These are phyloP conservation scores for Leptobrachium ailaonicum DNA, from an alignment of 2,113 vertebrate species.

Conservation along the genomic window DNA sequence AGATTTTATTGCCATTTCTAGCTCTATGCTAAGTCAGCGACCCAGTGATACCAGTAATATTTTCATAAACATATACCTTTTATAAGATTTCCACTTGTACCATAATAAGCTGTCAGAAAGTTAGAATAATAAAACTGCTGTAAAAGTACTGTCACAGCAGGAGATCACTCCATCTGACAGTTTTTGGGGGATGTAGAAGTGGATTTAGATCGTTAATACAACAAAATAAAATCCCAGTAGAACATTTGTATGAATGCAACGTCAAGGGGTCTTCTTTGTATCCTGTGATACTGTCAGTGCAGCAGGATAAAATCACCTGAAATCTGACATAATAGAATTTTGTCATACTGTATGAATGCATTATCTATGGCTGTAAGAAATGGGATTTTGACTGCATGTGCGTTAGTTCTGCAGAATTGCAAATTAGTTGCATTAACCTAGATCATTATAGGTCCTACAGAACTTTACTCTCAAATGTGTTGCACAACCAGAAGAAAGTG, in stretches of 20 bases:
- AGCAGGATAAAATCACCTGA: not conserved
- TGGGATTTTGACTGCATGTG: not conserved
- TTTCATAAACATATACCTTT: conserved; percentile 62
- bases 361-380: not conserved
- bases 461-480: no score
- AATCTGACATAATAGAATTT: conserved; percentile 4
- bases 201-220: conserved; percentile 27
- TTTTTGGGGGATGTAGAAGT: conserved; percentile 42
- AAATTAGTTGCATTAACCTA: no score
- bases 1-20: not conserved
- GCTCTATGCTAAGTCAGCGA: conserved; percentile 47
- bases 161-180: conserved; percentile 49
- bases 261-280: conserved; percentile 17
- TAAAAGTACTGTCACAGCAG: conserved; percentile 55
- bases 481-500: no score
- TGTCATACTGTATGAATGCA: not conserved
- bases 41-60: conserved; percentile 59
- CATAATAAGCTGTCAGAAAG: conserved; percentile 56
- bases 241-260: conserved; percentile 39
- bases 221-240: conserved; percentile 26
- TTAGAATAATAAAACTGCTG: conserved; percentile 45
- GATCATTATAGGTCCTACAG: no score
- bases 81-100: conserved; percentile 59
- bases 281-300: conserved; percentile 14
- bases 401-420: not conserved